Base-by-base conservation (phyloP, 2,797 vertebrate genomes). In the Gambelia wislizenii region DNA sequence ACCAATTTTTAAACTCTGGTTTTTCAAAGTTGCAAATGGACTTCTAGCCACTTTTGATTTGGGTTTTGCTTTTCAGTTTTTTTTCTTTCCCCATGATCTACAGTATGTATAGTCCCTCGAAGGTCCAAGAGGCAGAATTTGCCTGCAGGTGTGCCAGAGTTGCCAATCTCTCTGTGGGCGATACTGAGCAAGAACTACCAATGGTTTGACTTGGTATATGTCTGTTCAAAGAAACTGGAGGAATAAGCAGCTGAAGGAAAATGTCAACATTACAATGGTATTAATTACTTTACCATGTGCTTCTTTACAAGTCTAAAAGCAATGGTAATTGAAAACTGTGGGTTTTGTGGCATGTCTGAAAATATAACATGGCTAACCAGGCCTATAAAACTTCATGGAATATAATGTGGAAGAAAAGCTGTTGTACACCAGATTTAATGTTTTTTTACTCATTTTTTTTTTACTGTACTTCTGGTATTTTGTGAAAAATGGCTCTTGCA, bases 201-300 rank as follows among this genome's bases (percentile, higher is more conserved):
- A 22, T 36, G 2, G 49, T 27, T 42, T 80, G 39, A 39, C 61
- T 54, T 54, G 7, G 25, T 87, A 13, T 80, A 52, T 36, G 16
- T 88, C 14, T 36, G 22, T 56, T 75, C 72, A 83, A 61, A 92
- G 93, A 93, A 95, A 94, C 85, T 94, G 42, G 78, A 91, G 91
- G 76, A 91, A 74, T 84, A 91, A 91, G 91, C 70, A 95, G 93
- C 91, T 90, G 85, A 52, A 87, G 85, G 70, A 84, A 54, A 95
- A 92, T 86, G 81, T 91, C 91, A 95, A 95, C 0, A 0, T 92
- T 92, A 91, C 91, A 93, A 93, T 95, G 95, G 92, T 93, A 92
- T 93, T 96, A 96, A 97, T 96, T 96, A 88, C 81, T 97, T 97
- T 96, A 97, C 92, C 93, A 95, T 94, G 92, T 95, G 93, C 91